Evolutionary conservation across 2,888 invertebrate species (phyloP).

Genomic region (Stratiomys singularior): DNA sequence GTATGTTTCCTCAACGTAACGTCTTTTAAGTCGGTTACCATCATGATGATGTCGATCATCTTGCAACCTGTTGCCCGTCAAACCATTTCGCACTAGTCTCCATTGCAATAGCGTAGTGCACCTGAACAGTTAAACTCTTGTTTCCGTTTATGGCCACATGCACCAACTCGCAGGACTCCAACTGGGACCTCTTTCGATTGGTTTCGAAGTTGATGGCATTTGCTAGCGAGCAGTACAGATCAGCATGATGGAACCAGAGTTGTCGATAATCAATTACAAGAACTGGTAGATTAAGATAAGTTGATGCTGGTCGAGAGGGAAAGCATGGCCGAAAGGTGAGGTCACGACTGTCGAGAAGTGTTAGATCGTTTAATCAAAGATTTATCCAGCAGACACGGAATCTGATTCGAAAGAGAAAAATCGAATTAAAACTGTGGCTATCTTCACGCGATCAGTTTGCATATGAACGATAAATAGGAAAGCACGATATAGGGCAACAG

Average conservation of each 20-base stretch:
- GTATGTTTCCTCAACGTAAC: constrained; percentile 14
- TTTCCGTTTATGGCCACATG: constrained; percentile 1
- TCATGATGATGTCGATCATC: constrained; percentile 34
- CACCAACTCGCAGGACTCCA: not conserved
- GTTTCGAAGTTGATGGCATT: constrained; percentile 11
- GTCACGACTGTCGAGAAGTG: too few relatives aligned
- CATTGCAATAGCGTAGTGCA: constrained; percentile 17
- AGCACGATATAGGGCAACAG: too few relatives aligned
- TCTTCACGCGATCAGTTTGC: too few relatives aligned
- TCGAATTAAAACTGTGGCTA: too few relatives aligned
- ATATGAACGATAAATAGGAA: too few relatives aligned
- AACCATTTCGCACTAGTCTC: constrained; percentile 24
- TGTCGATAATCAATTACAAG: constrained; percentile 18
- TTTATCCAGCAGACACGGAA: too few relatives aligned
- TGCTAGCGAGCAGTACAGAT: constrained; percentile 2
- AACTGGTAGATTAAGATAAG: not conserved
- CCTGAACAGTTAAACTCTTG: constrained; percentile 28
- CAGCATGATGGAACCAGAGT: constrained; percentile 3
- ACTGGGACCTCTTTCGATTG: not conserved
- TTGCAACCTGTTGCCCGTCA: constrained; percentile 28
- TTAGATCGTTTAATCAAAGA: too few relatives aligned
- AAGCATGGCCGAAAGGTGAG: not conserved
- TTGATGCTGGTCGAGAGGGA: not conserved
- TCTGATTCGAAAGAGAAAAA: too few relatives aligned
- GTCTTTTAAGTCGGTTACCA: constrained; percentile 26